Base-by-base conservation (phyloP, 2,113 vertebrate species). In the Hymenochirus boettgeri region DNA sequence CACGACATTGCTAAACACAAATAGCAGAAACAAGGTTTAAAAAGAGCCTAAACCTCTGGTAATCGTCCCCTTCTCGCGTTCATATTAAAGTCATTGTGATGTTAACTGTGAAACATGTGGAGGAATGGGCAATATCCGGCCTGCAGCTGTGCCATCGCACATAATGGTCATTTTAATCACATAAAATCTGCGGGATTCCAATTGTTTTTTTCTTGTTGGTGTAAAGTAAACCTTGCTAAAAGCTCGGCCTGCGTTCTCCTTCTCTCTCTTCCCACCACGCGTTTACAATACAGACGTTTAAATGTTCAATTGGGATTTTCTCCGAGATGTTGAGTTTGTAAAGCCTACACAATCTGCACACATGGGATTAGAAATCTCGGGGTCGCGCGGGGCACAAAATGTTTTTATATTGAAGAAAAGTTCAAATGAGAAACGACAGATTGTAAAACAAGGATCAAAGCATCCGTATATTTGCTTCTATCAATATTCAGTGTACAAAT, bases 161-260 rank as follows among this genome's bases (percentile, higher is more conserved):
- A 67, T 50, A 67, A 67, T 52, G 64, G 64, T 67, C 64, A 67
- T 67, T 67, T 67, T 67, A 67, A 67, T 67, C 64, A 67, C 64
- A 67, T 59, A 42, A 59, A 58, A 67, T 67, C 64, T 19, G 64
- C 59, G 64, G 64, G 64, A 67, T 67, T 59, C 58, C 56, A 26
- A 47, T 27, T 67, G 56, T 59, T 67, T 59, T 67, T 67, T 56
- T 59, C 59, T 67, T 51, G n/a, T n/a, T n/a, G n/a, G 64, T 48
- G 18, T 67, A 67, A 59, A 59, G 56, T 67, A 57, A n/a, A 33
- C 51, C 31, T 67, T 35, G 2, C 52, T 35, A 48, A 25, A 13
- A 17, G 62, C 53, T 42, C 27, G 11, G 7, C n/a, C 27, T 42
- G 6, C n/a, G 18, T 13, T 47, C 42, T 60, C 57, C 45, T 39